Conservation (phyloP, 64 coral and sea anemone species). For the Pocillopora damicornis region DNA sequence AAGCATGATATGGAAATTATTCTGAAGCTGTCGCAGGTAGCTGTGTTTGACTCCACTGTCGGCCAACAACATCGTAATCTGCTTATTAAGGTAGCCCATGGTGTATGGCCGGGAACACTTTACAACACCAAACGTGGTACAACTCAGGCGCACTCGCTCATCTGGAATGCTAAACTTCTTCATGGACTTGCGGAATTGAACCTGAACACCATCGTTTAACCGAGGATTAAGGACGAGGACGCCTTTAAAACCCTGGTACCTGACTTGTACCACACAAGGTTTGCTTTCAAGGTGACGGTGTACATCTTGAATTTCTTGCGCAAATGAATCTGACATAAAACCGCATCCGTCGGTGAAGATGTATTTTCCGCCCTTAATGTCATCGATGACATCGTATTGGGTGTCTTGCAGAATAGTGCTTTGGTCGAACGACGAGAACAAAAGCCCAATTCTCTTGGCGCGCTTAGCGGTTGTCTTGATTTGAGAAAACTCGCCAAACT, state of each 20-base stretch:
- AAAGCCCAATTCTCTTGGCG: constrained; percentile 46
- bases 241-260: constrained; percentile 63
- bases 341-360: constrained; percentile 63
- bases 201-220: constrained; percentile 4
- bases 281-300: background rate
- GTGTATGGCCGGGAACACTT: constrained; percentile 71
- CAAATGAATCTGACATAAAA: constrained; percentile 70
- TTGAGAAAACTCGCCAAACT: constrained; percentile 62
- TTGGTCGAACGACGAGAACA: constrained; percentile 55
- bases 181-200: constrained; percentile 66
- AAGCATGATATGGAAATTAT: constrained; percentile 56
- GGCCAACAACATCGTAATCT: constrained; percentile 35
- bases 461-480: constrained; percentile 13
- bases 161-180: constrained; percentile 64
- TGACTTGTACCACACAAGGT: constrained; percentile 57
- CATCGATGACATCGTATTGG: constrained; percentile 13
- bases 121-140: constrained; percentile 35
- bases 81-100: constrained; percentile 46
- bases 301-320: constrained; percentile 18
- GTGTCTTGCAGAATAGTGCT: constrained; percentile 18
- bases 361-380: constrained; percentile 28
- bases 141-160: background rate
- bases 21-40: constrained; percentile 56
- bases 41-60: constrained; percentile 53
- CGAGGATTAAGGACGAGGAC: constrained; percentile 13